Evolutionary conservation across 2,888 invertebrate species (phyloP), one percentile per base, ranked within the genome.

Genomic region (Orthosia gracilis): DNA sequence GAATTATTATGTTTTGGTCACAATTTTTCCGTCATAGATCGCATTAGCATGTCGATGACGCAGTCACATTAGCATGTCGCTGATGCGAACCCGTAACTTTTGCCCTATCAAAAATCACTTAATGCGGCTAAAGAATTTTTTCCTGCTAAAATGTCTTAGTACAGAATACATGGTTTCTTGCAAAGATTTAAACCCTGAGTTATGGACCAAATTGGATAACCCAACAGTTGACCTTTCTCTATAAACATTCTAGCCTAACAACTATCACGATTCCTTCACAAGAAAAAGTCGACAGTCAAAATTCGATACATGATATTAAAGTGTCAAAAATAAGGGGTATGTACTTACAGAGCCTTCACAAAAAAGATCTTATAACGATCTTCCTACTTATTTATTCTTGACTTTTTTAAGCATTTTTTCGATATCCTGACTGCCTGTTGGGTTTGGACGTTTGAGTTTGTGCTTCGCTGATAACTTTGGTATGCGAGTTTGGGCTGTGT

Each of bases 401-500:
- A 63, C 52, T 64, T 89, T 92, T 47, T 90, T 91, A 31, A 94
- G 78, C 90, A 94, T 88, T 69, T 92, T 89, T 3, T 89, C 84
- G 4, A 94, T 94, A 74, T 93, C 91, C 15, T 91, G 92, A 72
- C 82, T 92, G 0, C 91, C 91, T 3, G 86, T 54, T 0, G 92
- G 85, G 3, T 82, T 85, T 0, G 94, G 94, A 26, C 91, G 84
- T 78, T 91, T 94, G 17, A 94, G 77, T 71, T 91, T 94, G 73
- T 94, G 94, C 50, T 92, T 94, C 0, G 92, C 87, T 0, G 92
- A 88, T 21, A 94, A 47, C 58, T 91, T 94, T 0, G 95, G 95
- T 2, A 93, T 82, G 26, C 85, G 87, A 45, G 82, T 90, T 47
- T 91, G 93, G 0, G 88, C 18, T 0, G 89, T 84, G 1, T 77